Evolutionary conservation across 2,797 vertebrate genomes (phyloP), one percentile per base, ranked within the genome.

Genomic region (Oceanodroma leucorhoa): DNA sequence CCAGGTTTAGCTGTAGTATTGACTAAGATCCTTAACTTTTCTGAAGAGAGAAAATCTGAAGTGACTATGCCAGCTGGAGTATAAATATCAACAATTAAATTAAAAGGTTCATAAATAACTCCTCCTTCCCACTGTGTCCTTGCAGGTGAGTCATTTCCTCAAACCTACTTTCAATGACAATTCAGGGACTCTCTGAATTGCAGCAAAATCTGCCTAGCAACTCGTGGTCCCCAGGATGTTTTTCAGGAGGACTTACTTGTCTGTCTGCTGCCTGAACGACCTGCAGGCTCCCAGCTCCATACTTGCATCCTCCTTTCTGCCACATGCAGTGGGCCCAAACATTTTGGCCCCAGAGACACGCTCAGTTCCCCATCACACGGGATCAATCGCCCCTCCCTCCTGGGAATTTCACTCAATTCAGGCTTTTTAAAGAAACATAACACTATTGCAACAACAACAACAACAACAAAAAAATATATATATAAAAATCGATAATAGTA

Each of bases 61-160:
- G 24, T 48, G 46, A 77, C 60, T 90, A 23, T 41, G 78, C 51
- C 89, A 89, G 58, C 71, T 92, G 87, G 81, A 93, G 38, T 69
- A 69, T 72, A 90, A 91, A 89, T 82, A 89, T 54, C 81, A 95
- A 92, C 62, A 93, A 91, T 78, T 82, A 84, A 71, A 72, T 82
- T 54, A 76, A 94, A 96, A 92, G 8, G 24, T 79, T 84, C 73
- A 69, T 90, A 96, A 93, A 90, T 82, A 93, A 89, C 73, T 92
- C 3, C 7, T 61, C 64, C 66, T 92, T 92, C 81, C 58, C 50
- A 82, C 66, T 82, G 51, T 89, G 87, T 87, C 87, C 62, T 95
- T 85, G 58, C 50, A 96, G 87, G 87, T 82, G 83, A 96, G 90
- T 93, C 62, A 93, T 79, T 78, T 91, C 83, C 58, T 81, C 71